These are phyloP conservation scores for Bucorvus abyssinicus DNA, from an alignment of 2,797 vertebrate species.

Conservation along the genomic window DNA sequence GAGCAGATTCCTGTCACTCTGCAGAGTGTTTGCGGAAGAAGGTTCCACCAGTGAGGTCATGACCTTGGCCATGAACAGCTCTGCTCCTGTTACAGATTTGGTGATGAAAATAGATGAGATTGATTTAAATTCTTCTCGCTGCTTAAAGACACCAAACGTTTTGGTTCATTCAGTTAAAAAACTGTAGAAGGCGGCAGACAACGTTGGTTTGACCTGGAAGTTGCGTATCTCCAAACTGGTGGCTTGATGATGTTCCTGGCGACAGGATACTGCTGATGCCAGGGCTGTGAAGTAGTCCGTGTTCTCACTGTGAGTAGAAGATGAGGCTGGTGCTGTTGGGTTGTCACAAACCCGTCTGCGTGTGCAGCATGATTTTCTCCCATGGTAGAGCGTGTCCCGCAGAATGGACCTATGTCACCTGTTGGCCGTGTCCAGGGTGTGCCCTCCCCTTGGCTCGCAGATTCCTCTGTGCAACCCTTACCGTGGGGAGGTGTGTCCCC, in stretches of 20 bases:
- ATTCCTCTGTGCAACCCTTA: background rate
- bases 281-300: background rate
- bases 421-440: background rate
- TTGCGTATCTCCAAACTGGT: background rate
- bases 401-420: background rate
- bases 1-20: background rate
- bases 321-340: background rate
- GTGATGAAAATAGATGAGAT: background rate
- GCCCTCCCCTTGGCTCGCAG: background rate
- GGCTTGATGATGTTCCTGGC: background rate
- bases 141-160: background rate
- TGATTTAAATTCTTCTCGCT: background rate
- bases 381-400: rapidly evolving
- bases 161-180: background rate
- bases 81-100: background rate
- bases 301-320: background rate
- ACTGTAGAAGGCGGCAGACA: background rate
- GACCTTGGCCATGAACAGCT: background rate
- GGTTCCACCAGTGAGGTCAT: background rate
- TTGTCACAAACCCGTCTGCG: background rate
- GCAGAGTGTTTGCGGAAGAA: background rate
- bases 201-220: background rate
- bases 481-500: background rate
- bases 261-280: background rate
- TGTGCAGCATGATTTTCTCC: background rate